phyloP scores from a whole-genome alignment of 1,140 invertebrate species.

The Nomia melanderi region DNA sequence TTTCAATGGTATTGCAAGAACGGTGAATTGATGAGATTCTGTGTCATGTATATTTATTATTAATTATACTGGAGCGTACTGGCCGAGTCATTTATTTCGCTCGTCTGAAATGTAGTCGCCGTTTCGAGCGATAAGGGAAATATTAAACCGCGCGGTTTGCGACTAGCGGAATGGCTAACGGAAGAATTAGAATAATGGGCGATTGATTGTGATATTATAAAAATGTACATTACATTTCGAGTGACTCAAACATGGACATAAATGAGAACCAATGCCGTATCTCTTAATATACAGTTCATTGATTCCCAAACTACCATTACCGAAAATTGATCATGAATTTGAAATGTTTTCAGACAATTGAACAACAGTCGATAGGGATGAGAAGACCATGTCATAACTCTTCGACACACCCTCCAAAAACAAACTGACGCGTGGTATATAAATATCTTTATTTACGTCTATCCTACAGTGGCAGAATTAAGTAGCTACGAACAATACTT shows the following conservation, averaged over 20 bases:
- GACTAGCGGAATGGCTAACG: no score
- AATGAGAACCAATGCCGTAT: not conserved
- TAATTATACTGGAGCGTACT: not conserved
- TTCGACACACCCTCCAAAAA: not conserved
- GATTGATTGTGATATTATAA: no score
- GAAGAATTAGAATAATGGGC: no score
- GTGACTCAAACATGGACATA: not conserved
- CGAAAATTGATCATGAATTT: not conserved
- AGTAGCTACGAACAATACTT: no score
- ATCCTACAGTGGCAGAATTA: no score
- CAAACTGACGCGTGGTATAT: constrained; percentile 14
- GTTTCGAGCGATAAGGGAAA: no score
- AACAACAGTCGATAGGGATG: not conserved
- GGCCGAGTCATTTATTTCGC: not conserved
- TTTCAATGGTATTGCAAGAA: not conserved
- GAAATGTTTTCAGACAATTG: constrained; percentile 11
- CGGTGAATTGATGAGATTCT: not conserved
- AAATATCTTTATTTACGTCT: constrained; percentile 24
- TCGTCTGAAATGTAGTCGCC: not conserved
- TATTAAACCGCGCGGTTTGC: no score
- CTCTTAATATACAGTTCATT: not conserved
- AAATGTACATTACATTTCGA: no score
- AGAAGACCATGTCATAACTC: not conserved
- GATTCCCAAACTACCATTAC: not conserved
- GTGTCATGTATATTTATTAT: constrained; percentile 3